These are phyloP conservation scores for Tipula helvola DNA, from an alignment of 2,888 invertebrate species.

Conservation along the genomic window DNA sequence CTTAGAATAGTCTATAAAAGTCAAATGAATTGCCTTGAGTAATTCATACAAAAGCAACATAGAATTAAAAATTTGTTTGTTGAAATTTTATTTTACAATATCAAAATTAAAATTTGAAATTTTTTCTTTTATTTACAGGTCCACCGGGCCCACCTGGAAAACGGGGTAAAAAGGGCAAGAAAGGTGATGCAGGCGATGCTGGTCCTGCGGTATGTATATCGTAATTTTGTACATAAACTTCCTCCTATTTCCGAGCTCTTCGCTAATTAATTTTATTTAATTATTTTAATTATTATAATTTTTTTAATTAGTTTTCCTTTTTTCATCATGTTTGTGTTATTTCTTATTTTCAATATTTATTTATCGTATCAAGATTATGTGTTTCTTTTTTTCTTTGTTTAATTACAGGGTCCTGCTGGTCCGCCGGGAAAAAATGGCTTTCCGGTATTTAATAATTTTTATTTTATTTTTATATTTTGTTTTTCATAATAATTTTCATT, in stretches of 20 bases:
- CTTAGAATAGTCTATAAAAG: no score
- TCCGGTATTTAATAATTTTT: conserved; percentile 59
- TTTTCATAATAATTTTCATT: conserved; percentile 22
- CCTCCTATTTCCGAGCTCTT: not conserved
- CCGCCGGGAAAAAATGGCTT: conserved; percentile 79
- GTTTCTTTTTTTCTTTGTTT: conserved; percentile 23
- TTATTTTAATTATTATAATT: not conserved
- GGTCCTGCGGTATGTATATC: conserved; percentile 62
- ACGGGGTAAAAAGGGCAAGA: conserved; percentile 79
- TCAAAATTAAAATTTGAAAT: not conserved
- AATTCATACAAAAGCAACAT: no score
- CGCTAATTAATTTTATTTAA: not conserved
- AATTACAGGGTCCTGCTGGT: conserved; percentile 62
- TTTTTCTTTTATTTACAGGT: conserved; percentile 42
- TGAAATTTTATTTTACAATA: no score
- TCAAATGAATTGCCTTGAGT: no score
- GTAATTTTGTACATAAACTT: not conserved
- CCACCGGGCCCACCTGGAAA: conserved; percentile 78
- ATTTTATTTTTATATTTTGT: conserved; percentile 20
- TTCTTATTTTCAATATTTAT: conserved; percentile 5
- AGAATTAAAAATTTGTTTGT: no score
- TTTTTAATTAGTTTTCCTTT: not conserved
- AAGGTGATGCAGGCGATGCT: conserved; percentile 71
- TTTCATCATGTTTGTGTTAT: not conserved
- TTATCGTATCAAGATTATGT: not conserved